Evolutionary conservation across 2,888 invertebrate genomes (phyloP), one percentile per base, ranked within the genome.

Genomic region (Congeria kusceri): DNA sequence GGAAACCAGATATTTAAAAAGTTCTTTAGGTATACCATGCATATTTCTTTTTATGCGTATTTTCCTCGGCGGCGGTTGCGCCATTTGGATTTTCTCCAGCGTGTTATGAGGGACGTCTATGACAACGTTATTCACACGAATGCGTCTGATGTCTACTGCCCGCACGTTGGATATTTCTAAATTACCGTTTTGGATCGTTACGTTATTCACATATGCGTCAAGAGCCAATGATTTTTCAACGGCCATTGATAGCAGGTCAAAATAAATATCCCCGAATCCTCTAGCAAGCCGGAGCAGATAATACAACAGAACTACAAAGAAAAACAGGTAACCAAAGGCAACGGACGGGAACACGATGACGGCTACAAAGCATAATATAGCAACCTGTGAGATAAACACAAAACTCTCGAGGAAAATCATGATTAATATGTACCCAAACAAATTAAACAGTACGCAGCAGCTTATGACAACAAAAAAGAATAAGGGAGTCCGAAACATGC

Each of bases 301-400:
- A 28, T 80, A 80, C 27, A 80, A 9, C 39, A 80, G 62, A 25
- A 80, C 71, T 9, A 76, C 28, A 18, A 72, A 67, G 72, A 80
- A 80, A 32, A 75, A 80, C 27, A 80, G 62, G 67, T 76, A 76
- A 11, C 80, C 76, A 47, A 80, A 75, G 0, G 76, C 56, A 18
- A 59, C 59, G 1, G 80, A 59, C 13, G 80, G 80, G n/a, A 68
- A 76, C 3, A 80, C 49, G 27, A 80, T 64, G 20, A 76, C 61
- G 2, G 80, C 80, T n/a, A 80, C 72, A n/a, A 76, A 72, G 27
- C 76, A 76, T 25, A 68, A 80, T 1, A 76, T 61, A 23, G 68
- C 32, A 2, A 80, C 64, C 23, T 80, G 67, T 20, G 72, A 71
- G 5, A 80, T 46, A 29, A 80, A 80, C 9, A 49, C 44, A 61